Conservation (phyloP, 2,797 vertebrate genomes). For the Sylvilagus floridanus region DNA sequence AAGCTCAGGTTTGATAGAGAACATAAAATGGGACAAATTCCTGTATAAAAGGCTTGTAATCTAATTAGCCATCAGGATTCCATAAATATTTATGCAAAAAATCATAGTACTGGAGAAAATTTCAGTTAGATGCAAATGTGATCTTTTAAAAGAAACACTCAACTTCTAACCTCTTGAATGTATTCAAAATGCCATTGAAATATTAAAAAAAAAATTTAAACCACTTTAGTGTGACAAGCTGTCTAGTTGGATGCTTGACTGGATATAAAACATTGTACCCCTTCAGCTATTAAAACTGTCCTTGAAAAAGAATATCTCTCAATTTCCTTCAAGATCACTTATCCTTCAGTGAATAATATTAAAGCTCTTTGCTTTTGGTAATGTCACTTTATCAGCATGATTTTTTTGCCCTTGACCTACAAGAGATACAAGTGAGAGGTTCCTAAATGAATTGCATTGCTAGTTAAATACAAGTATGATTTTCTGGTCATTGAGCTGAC, state of each 20-base stretch:
- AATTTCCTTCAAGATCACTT: constrained; percentile 74
- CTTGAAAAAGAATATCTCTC: constrained; percentile 75
- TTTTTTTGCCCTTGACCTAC: constrained; percentile 65
- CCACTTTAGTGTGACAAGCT: constrained; percentile 64
- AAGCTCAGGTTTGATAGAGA: constrained; percentile 57
- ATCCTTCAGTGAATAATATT: constrained; percentile 68
- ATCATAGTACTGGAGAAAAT: constrained; percentile 64
- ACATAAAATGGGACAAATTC: constrained; percentile 67
- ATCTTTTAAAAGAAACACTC: not conserved
- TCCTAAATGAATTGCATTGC: constrained; percentile 30
- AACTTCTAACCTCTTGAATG: constrained; percentile 37
- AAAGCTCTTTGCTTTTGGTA: constrained; percentile 70
- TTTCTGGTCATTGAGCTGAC: constrained; percentile 25
- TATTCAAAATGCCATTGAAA: constrained; percentile 68
- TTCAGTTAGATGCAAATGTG: constrained; percentile 67
- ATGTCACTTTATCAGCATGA: constrained; percentile 62
- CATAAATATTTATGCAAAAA: constrained; percentile 74
- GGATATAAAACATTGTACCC: constrained; percentile 58
- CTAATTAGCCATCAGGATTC: constrained; percentile 69
- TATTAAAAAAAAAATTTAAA: constrained; percentile 43
- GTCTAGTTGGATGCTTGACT: constrained; percentile 51
- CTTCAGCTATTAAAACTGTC: constrained; percentile 75
- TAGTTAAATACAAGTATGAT: not conserved
- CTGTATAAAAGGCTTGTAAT: constrained; percentile 71
- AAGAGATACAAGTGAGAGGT: constrained; percentile 47